These are phyloP conservation scores for Eretmocerus hayati DNA, from an alignment of 2,888 invertebrate genomes.

Conservation along the genomic window DNA sequence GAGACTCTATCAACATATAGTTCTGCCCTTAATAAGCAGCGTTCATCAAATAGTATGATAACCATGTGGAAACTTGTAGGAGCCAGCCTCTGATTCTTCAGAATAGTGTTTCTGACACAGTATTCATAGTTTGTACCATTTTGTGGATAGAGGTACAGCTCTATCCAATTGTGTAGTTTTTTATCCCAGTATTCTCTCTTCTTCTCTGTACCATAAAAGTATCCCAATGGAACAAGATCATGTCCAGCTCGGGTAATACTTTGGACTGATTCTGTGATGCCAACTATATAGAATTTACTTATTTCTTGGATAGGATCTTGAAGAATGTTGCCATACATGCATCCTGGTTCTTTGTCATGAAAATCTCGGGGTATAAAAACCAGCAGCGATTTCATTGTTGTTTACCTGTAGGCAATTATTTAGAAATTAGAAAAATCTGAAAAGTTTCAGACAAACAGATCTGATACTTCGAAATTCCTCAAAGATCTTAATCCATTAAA, in stretches of 20 bases:
- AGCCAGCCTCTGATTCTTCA: slow-evolving; percentile 29
- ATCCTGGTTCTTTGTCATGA: slow-evolving; percentile 29
- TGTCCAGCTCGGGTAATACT: slow-evolving; percentile 19
- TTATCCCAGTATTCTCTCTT: slow-evolving; percentile 23
- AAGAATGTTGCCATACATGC: slow-evolving; percentile 34
- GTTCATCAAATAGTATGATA: slow-evolving; percentile 38
- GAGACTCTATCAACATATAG: slow-evolving; percentile 28
- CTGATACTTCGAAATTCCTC: no score
- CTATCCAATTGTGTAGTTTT: slow-evolving; percentile 36
- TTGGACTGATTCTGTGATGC: slow-evolving; percentile 22
- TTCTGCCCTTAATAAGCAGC: slow-evolving; percentile 36
- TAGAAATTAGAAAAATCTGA: no score
- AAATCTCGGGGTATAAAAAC: slow-evolving; percentile 38
- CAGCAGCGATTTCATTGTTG: slow-evolving; percentile 32
- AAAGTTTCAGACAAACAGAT: no score
- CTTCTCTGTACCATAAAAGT: slow-evolving; percentile 28
- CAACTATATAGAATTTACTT: slow-evolving; percentile 37
- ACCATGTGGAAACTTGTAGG: slow-evolving; percentile 26
- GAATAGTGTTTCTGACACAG: slow-evolving; percentile 27
- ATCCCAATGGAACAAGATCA: slow-evolving; percentile 31
- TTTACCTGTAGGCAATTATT: no score
- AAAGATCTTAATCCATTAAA: no score
- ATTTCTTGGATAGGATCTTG: slow-evolving; percentile 27
- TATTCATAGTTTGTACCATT: slow-evolving; percentile 26
- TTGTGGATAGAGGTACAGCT: slow-evolving; percentile 24